Conservation (phyloP, 2,888 invertebrate genomes). For the Epicampocera succincta region DNA sequence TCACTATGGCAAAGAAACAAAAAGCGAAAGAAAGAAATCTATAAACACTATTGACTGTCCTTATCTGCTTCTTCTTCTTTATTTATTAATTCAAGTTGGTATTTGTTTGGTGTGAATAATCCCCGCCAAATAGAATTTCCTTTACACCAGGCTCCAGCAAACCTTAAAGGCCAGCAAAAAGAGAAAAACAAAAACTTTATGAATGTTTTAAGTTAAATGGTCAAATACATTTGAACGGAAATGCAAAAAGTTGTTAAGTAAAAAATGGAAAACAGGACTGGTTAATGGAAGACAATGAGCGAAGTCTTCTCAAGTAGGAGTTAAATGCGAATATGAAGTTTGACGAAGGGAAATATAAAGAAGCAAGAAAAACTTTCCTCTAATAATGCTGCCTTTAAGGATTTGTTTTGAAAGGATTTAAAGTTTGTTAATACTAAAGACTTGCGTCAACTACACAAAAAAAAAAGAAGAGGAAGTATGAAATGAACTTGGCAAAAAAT, state of each 20-base stretch:
- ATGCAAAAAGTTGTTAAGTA: conserved; percentile 22
- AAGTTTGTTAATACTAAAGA: conserved; percentile 40
- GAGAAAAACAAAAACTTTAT: conserved; percentile 46
- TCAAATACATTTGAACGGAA: conserved; percentile 30
- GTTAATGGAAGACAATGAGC: conserved; percentile 62
- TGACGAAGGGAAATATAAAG: conserved; percentile 1
- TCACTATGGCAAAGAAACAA: conserved; percentile 4
- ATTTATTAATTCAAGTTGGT: conserved; percentile 32
- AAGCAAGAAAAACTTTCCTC: conserved; percentile 40
- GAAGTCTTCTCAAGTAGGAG: conserved; percentile 50
- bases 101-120: conserved; percentile 56
- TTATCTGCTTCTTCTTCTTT: background rate
- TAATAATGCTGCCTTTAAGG: conserved; percentile 55
- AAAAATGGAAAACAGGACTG: conserved; percentile 32
- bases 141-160: conserved; percentile 55
- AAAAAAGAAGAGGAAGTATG: background rate
- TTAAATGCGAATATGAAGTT: conserved; percentile 47
- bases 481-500: conserved; percentile 1
- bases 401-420: conserved; percentile 60
- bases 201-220: conserved; percentile 62
- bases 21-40: background rate
- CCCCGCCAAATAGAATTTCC: conserved; percentile 65
- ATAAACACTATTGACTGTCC: conserved; percentile 29
- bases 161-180: conserved; percentile 7
- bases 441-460: background rate